Evolutionary conservation across 2,797 vertebrate species (phyloP).

Genomic region (Apodemus agrarius): DNA sequence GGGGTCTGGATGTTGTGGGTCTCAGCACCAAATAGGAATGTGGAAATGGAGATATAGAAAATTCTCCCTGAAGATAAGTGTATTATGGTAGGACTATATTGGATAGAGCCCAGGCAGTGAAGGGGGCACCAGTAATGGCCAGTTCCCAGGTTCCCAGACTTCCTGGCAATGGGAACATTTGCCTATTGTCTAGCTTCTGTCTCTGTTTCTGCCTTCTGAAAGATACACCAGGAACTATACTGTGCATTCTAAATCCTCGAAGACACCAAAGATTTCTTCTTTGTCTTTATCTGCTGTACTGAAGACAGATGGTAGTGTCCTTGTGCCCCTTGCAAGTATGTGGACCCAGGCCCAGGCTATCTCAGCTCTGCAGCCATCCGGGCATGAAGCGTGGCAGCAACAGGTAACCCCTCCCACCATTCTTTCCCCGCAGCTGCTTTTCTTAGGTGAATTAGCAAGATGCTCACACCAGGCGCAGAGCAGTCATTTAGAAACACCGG

Average conservation of each 20-base stretch:
- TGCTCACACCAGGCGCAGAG: not conserved
- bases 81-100: not conserved
- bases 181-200: not conserved
- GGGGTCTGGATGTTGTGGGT: fast-evolving
- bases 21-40: not conserved
- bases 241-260: slow-evolving; percentile 3
- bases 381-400: fast-evolving
- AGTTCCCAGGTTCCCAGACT: not conserved
- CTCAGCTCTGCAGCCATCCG: fast-evolving
- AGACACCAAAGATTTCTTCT: not conserved
- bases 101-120: no score
- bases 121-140: not conserved
- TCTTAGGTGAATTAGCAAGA: no score
- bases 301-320: not conserved
- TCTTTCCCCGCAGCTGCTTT: not conserved
- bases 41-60: fast-evolving
- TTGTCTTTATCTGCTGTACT: not conserved
- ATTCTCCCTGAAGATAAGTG: not conserved
- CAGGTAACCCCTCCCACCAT: not conserved
- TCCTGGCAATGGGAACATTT: not conserved
- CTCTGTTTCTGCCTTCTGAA: not conserved
- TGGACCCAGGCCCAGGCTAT: not conserved
- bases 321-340: not conserved
- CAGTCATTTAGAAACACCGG: not conserved
- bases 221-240: not conserved